Evolutionary conservation across 2,888 invertebrate species (phyloP), one percentile per base, ranked within the genome.

Genomic region (Trichopria drosophilae): DNA sequence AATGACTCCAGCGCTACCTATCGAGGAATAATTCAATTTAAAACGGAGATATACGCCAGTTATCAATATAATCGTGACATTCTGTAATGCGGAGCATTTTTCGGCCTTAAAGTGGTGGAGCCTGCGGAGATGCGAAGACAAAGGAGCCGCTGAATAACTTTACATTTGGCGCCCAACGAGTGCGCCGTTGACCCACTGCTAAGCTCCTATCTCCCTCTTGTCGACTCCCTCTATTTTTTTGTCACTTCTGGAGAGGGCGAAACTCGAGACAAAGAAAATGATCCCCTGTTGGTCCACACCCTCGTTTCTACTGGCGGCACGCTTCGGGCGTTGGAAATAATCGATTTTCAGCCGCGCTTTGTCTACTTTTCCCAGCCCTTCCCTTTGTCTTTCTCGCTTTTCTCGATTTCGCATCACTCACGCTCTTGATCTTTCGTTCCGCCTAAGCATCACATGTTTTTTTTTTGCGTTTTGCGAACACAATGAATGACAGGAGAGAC

Each of bases 311-410:
- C 51, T 20, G 19, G 31, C 41, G 50, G 56, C 56, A 56, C 56
- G 56, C 56, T 56, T 56, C 51, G 51, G 52, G 51, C 46, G 47
- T 51, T 63, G 64, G 64, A 68, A 69, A 70, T 69, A 70, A 70
- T 70, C 69, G 69, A 68, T 67, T 64, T 58, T n/a, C n/a, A n/a
- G n/a, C n/a, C n/a, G n/a, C 59, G 53, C 57, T 61, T 59, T 53
- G 52, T 54, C 57, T 46, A 52, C 44, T 55, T 49, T 51, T 55
- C 43, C 50, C 44, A 43, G 35, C 26, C 37, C 44, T 34, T 53
- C 20, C 48, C 51, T 49, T 28, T 16, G 23, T 16, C 44, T 12
- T 34, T 48, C n/a, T n/a, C n/a, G n/a, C n/a, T n/a, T n/a, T n/a
- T n/a, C n/a, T n/a, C n/a, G n/a, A n/a, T n/a, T n/a, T n/a, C n/a